These are phyloP conservation scores for Bombus superbus DNA, from an alignment of 1,140 invertebrate species.

Conservation along the genomic window DNA sequence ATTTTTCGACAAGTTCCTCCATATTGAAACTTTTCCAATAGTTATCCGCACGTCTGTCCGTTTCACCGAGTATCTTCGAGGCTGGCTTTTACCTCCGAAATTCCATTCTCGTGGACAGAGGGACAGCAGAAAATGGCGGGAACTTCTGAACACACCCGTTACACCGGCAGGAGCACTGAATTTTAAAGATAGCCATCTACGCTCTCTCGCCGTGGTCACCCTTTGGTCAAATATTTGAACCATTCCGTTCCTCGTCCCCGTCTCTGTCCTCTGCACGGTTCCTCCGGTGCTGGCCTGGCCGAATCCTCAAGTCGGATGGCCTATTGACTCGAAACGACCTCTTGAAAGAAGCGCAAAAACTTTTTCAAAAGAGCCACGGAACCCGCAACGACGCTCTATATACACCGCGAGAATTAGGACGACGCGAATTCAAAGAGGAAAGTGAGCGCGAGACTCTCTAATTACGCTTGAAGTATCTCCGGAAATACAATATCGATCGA, in stretches of 20 bases:
- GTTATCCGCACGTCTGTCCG: background rate
- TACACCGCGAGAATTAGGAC: conserved; percentile 41
- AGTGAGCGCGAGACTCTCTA: background rate
- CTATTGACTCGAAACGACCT: conserved; percentile 54
- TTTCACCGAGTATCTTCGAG: background rate
- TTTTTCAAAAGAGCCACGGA: conserved; percentile 39
- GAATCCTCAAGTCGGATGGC: conserved; percentile 49
- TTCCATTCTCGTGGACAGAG: background rate
- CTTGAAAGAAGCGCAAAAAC: conserved; percentile 48
- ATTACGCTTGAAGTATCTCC: conserved; percentile 36
- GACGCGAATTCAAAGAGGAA: background rate
- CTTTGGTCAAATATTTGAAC: conserved; percentile 67
- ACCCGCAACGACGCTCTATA: conserved; percentile 35
- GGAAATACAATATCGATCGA: conserved; percentile 9
- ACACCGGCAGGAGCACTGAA: conserved; percentile 44
- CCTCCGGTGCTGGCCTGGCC: background rate
- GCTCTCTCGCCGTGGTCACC: conserved; percentile 45
- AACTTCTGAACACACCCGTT: conserved; percentile 29
- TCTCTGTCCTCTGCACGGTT: background rate
- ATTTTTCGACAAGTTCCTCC: background rate
- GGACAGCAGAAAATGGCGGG: too few relatives aligned
- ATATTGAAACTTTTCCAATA: background rate
- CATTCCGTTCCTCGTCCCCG: conserved; percentile 5
- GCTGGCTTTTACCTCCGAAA: background rate
- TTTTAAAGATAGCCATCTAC: conserved; percentile 69